A percentile compares a stretch with the other conserved stretches of the same genome.
Conservation (phyloP, 2,888 invertebrate genomes). For the Drosophila conformis region DNA sequence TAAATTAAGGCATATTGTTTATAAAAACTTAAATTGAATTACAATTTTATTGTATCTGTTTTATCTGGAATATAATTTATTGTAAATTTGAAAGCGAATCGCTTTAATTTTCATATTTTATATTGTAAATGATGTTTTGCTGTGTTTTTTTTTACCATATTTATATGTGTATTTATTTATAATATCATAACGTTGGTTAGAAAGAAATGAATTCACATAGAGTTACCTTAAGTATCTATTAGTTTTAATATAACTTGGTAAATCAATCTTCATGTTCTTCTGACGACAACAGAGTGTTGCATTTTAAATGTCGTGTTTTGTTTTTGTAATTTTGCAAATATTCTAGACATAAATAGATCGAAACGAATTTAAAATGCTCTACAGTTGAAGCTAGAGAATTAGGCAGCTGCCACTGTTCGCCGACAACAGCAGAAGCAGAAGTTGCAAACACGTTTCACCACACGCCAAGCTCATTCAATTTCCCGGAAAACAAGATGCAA, state of each 20-base stretch:
- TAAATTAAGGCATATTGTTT: no score
- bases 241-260: conserved; percentile 57
- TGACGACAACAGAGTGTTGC: conserved; percentile 8
- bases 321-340: conserved; percentile 1
- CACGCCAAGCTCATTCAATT: conserved; percentile 76
- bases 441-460: conserved; percentile 70
- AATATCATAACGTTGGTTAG: conserved; percentile 9
- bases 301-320: conserved; percentile 14
- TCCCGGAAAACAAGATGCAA: conserved; percentile 70
- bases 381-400: conserved; percentile 24
- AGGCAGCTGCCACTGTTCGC: conserved; percentile 12
- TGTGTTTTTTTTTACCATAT: conserved; percentile 16
- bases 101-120: not conserved
- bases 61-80: not conserved
- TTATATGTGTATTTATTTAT: conserved; percentile 12
- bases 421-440: conserved; percentile 45
- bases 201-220: conserved; percentile 17
- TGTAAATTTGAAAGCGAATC: not conserved
- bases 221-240: conserved; percentile 45
- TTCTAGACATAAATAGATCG: conserved; percentile 31
- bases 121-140: not conserved
- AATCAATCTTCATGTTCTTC: conserved; percentile 55
- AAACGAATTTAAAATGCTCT: conserved; percentile 51
- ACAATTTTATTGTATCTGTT: not conserved
- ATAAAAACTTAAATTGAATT: no score